Conservation (phyloP, 2,797 vertebrate genomes). For the Semotilus atromaculatus region DNA sequence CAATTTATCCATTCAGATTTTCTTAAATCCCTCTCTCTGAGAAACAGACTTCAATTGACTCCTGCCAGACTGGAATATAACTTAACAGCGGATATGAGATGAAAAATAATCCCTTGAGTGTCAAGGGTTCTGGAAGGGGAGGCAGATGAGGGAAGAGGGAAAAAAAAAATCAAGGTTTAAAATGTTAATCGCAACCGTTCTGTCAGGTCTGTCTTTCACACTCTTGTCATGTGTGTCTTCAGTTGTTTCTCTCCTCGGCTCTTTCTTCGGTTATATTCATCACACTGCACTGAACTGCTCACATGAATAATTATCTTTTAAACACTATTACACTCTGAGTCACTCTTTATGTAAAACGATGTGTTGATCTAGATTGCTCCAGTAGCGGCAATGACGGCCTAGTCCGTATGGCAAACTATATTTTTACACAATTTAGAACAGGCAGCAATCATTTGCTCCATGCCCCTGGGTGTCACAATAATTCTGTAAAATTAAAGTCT, state of each 20-base stretch:
- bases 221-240: constrained; percentile 1
- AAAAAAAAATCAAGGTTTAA: not conserved
- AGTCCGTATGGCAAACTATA: constrained; percentile 47
- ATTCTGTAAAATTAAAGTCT: constrained; percentile 69
- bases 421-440: constrained; percentile 66
- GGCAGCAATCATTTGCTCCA: constrained; percentile 68
- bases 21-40: constrained; percentile 25
- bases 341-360: constrained; percentile 7
- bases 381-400: constrained; percentile 28
- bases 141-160: not conserved
- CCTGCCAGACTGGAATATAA: constrained; percentile 23
- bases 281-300: not conserved
- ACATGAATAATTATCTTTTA: constrained; percentile 21
- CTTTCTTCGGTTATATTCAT: constrained; percentile 15
- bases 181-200: constrained; percentile 2
- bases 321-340: constrained; percentile 15
- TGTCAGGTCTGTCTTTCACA: constrained; percentile 7
- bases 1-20: constrained; percentile 52
- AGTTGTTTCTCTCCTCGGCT: not conserved
- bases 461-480: constrained; percentile 68
- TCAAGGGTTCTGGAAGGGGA: constrained; percentile 1
- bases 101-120: constrained; percentile 37
- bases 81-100: constrained; percentile 1
- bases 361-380: constrained; percentile 43
- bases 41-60: constrained; percentile 63